Base-by-base conservation (phyloP, 2,797 vertebrate species). In the Labeo calbasu region DNA sequence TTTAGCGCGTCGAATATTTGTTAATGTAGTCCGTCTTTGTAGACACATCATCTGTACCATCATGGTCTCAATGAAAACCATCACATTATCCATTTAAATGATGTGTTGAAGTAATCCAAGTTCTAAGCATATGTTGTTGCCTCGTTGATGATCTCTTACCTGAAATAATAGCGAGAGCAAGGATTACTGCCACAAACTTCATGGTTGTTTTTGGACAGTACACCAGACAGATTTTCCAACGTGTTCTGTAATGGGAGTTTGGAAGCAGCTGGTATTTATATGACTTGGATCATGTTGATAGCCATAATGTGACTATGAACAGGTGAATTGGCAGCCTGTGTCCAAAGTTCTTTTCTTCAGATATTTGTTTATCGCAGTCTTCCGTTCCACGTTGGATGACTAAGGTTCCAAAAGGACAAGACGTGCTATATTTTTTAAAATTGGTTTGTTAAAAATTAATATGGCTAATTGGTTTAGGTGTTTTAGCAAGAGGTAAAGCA, bases 141-240 rank as follows among this genome's bases (percentile, higher is more conserved):
- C 19, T 59, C 19, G 3, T 40, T 63, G 19, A 51, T 43, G 13
- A 65, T 57, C 36, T 32, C 91, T 89, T 81, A 96, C 96, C 92
- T 89, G 95, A 93, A 78, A 95, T 71, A 85, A 94, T 86, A 0
- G 93, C 88, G n/a, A 94, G 85, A 14, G 85, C 90, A 21, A 94
- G 4, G 50, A 93, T 77, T 0, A 93, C 90, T 78, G 91, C 91
- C 69, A 94, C 90, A 81, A 83, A 50, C 89, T 88, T 96, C 96
- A 96, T 96, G 90, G 85, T 95, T 88, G 81, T 23, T 76, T 85
- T 72, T 51, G 14, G 69, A 28, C 53, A 76, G 82, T 68, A 89
- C 82, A 88, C 48, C 76, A 71, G 71, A 86, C 69, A 57, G 72
- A 57, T 69, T 28, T 46, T 46, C 32, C 25, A 40, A 73, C 43